A percentile compares a stretch with the other conserved stretches of the same genome.
Conservation (phyloP, 1,140 invertebrate species). For the Metaphire vulgaris region DNA sequence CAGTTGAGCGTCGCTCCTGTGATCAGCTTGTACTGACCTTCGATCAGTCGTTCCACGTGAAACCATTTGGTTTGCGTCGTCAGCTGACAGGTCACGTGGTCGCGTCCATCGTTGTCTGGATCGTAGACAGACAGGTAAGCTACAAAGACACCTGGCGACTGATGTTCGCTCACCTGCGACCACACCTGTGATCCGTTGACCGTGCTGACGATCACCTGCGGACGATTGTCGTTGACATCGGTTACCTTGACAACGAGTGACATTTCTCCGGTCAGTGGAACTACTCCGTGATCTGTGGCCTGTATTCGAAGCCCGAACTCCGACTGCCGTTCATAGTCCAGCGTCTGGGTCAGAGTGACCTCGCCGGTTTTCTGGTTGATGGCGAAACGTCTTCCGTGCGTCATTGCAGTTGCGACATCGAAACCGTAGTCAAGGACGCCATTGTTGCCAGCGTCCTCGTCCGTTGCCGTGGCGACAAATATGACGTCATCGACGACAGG, state of each 20-base stretch:
- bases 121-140: constrained; percentile 76
- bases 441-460: constrained; percentile 84
- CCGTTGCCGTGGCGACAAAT: constrained; percentile 70
- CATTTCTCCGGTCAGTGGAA: constrained; percentile 2
- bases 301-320: constrained; percentile 9
- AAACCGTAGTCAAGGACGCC: constrained; percentile 55
- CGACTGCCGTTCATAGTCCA: constrained; percentile 26
- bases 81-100: constrained; percentile 62
- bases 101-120: constrained; percentile 86
- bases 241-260: not conserved
- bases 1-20: constrained; percentile 27
- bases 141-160: constrained; percentile 69
- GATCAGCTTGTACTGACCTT: constrained; percentile 20
- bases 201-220: not conserved
- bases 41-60: not conserved
- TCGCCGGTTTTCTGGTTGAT: constrained; percentile 14
- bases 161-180: constrained; percentile 67
- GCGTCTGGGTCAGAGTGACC: not conserved
- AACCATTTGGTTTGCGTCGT: not conserved
- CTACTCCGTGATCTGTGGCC: constrained; percentile 14
- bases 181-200: not conserved
- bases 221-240: constrained; percentile 20
- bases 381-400: constrained; percentile 3
- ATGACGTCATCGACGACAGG: constrained; percentile 50
- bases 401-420: not conserved